These are phyloP conservation scores for Sebastes fasciatus DNA, from an alignment of 2,113 vertebrate genomes.

Conservation along the genomic window DNA sequence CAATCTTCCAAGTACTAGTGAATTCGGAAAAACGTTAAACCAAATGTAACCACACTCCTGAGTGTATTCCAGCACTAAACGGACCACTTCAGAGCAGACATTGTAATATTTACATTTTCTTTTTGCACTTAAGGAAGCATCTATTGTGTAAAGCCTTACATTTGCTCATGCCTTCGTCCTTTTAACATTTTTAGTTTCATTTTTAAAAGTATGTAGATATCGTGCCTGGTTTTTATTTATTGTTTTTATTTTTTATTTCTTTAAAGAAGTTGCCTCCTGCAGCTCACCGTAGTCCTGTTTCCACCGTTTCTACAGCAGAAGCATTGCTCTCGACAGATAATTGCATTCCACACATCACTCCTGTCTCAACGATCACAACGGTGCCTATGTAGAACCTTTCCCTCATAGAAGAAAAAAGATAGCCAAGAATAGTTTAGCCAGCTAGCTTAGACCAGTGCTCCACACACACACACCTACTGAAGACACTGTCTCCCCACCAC, in stretches of 20 bases:
- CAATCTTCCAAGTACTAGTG: conserved; percentile 74
- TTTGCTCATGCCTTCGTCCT: conserved; percentile 81
- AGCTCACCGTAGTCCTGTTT: conserved; percentile 58
- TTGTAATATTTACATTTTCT: conserved; percentile 79
- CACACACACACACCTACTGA: conserved; percentile 49
- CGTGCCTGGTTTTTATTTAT: conserved; percentile 70
- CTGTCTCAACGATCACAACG: conserved; percentile 83
- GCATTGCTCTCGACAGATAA: conserved; percentile 65
- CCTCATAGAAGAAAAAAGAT: conserved; percentile 64
- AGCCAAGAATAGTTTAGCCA: conserved; percentile 70
- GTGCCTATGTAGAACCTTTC: conserved; percentile 83
- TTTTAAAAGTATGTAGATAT: conserved; percentile 57
- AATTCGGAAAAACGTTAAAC: conserved; percentile 64
- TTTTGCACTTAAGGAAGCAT: conserved; percentile 71
- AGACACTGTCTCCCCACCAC: conserved; percentile 65
- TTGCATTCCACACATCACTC: conserved; percentile 82
- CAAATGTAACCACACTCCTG: conserved; percentile 77
- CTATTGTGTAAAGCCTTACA: conserved; percentile 89
- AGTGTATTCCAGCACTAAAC: conserved; percentile 76
- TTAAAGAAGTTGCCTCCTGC: conserved; percentile 38
- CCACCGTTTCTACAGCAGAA: conserved; percentile 65
- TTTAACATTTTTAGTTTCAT: conserved; percentile 25
- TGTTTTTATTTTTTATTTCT: background rate
- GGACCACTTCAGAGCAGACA: conserved; percentile 85
- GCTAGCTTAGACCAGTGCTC: conserved; percentile 71